phyloP scores from a whole-genome alignment of 2,888 invertebrate genomes.

The Stenodema calcarata region DNA sequence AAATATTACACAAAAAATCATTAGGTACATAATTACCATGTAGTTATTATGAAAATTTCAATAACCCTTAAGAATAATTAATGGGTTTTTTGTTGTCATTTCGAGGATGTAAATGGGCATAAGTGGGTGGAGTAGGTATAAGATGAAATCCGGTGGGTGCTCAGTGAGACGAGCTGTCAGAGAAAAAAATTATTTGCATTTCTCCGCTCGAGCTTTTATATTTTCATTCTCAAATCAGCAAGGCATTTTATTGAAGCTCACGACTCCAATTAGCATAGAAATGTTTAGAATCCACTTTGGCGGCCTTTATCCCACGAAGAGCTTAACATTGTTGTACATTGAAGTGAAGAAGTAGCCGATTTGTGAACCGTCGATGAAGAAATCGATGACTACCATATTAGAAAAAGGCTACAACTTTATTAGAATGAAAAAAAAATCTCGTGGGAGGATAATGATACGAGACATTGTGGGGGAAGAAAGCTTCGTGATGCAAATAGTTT shows the following conservation, averaged over 20 bases:
- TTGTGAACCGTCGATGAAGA: neutral
- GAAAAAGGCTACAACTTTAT: neutral
- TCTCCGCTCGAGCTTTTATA: neutral
- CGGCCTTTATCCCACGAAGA: neutral
- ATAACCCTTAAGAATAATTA: too few species aligned
- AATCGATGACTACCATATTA: neutral
- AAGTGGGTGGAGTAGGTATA: neutral
- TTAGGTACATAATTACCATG: too few species aligned
- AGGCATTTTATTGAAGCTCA: neutral
- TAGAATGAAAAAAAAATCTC: neutral
- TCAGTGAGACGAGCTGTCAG: neutral
- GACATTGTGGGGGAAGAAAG: too few species aligned
- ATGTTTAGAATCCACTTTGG: neutral
- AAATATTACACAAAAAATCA: too few species aligned
- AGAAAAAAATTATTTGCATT: neutral
- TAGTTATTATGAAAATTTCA: too few species aligned
- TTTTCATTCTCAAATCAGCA: constrained; percentile 9
- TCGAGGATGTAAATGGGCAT: neutral
- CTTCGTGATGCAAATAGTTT: too few species aligned
- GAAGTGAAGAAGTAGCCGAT: neutral
- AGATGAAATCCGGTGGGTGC: neutral
- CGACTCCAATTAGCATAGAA: constrained; percentile 13
- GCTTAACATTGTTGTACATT: neutral
- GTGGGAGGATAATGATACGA: too few species aligned
- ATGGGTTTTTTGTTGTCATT: neutral